phyloP scores from a whole-genome alignment of 2,113 vertebrate genomes.

The Austrofundulus limnaeus region DNA sequence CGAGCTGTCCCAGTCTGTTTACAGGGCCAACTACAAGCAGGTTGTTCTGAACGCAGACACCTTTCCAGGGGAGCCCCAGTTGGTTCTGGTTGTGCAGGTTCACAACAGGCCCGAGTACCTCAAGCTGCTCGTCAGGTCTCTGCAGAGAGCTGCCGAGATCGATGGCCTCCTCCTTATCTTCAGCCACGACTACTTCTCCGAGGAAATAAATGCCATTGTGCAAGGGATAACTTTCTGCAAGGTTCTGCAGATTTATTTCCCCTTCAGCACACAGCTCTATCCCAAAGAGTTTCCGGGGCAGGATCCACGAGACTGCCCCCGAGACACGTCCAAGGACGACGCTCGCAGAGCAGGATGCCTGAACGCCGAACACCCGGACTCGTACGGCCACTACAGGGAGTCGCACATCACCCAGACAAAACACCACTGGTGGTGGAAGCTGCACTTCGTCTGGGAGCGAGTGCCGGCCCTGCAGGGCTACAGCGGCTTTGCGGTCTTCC shows the following conservation, averaged over 20 bases:
- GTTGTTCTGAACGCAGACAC: slow-evolving; percentile 64
- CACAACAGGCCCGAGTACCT: slow-evolving; percentile 80
- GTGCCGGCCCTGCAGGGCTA: slow-evolving; percentile 73
- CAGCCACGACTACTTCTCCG: slow-evolving; percentile 79
- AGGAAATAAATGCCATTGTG: slow-evolving; percentile 75
- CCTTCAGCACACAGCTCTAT: slow-evolving; percentile 81
- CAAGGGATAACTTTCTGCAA: slow-evolving; percentile 78
- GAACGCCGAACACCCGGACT: slow-evolving; percentile 78
- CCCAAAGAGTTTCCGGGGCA: slow-evolving; percentile 79
- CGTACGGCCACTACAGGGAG: slow-evolving; percentile 81
- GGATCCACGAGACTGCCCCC: slow-evolving; percentile 75
- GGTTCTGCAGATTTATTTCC: slow-evolving; percentile 82
- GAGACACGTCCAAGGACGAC: slow-evolving; percentile 69
- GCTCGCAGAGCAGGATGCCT: slow-evolving; percentile 73
- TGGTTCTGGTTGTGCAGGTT: slow-evolving; percentile 80
- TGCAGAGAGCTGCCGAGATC: slow-evolving; percentile 70
- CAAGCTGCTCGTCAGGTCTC: slow-evolving; percentile 71
- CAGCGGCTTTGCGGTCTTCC: slow-evolving; percentile 67
- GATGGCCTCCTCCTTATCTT: slow-evolving; percentile 76
- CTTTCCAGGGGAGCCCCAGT: slow-evolving; percentile 68
- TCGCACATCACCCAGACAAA: slow-evolving; percentile 79
- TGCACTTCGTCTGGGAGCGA: slow-evolving; percentile 82
- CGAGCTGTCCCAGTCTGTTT: slow-evolving; percentile 63
- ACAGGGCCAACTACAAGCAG: slow-evolving; percentile 72
- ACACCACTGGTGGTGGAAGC: slow-evolving; percentile 85